Percentiles rank a stretch among this genome's conserved stretches.
Evolutionary conservation across 2,113 vertebrate species (phyloP).

Genomic region (Romanogobio albipinnatus): DNA sequence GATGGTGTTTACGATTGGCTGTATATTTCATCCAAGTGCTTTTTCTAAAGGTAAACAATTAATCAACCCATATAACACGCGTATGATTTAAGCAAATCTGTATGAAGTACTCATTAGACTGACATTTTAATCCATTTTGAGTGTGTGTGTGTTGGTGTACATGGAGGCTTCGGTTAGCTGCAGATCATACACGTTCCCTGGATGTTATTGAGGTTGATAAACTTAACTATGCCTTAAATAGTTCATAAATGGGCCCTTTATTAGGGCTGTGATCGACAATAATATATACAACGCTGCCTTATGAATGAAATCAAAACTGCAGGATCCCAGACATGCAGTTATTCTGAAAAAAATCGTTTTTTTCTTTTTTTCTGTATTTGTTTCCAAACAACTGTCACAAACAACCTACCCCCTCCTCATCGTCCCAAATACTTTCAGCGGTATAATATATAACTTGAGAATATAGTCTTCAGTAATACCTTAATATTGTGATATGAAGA

Average conservation of each 20-base stretch:
- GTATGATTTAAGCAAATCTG: slow-evolving; percentile 49
- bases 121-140: slow-evolving; percentile 24
- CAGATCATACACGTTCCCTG: background rate
- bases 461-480: slow-evolving; percentile 24
- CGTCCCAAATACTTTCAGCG: background rate
- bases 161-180: slow-evolving; percentile 15
- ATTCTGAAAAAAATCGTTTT: too few species aligned
- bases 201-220: background rate
- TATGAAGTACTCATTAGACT: slow-evolving; percentile 44
- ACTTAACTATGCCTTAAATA: slow-evolving; percentile 28
- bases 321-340: background rate
- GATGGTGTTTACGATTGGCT: slow-evolving; percentile 18
- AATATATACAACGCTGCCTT: slow-evolving; percentile 3
- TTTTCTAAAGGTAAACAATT: slow-evolving; percentile 40
- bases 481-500: slow-evolving; percentile 3
- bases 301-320: background rate
- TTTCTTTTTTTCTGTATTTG: background rate
- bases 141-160: background rate
- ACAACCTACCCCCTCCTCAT: background rate
- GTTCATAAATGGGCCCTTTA: background rate
- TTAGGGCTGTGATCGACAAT: background rate
- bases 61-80: slow-evolving; percentile 42
- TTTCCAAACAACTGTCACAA: background rate
- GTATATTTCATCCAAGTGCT: slow-evolving; percentile 12
- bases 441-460: slow-evolving; percentile 33